Base-by-base conservation (phyloP, 2,113 vertebrate species). In the Vombatus ursinus region DNA sequence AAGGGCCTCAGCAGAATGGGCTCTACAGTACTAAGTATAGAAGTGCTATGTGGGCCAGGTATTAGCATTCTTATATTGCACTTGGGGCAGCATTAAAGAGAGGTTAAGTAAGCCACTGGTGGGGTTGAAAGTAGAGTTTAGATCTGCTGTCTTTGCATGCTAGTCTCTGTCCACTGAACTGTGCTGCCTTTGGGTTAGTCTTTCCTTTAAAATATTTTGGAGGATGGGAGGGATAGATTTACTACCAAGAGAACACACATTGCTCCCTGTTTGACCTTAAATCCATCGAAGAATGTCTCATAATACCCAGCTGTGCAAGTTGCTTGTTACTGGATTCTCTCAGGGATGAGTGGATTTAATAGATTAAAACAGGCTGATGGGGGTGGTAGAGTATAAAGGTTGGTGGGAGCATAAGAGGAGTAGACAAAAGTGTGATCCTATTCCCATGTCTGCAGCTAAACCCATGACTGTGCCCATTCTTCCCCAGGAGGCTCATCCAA, bases 21-120 rank as follows among this genome's bases (percentile, higher is more conserved):
- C 91, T 96, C 90, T 94, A 47, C n/a, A 44, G n/a, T 44, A 84
- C n/a, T 61, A 92, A 57, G 37, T 47, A 50, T 16, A 93, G 25
- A 22, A 77, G n/a, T 91, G 52, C 50, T 25, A 24, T 49, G 0
- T 11, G 92, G 28, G 44, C 68, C n/a, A 44, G 37, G 23, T 49
- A 23, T 94, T 94, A 90, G 2, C 47, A 22, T 89, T 37, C 68
- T 84, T 44, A 44, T 84, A 22, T 84, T 44, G 68, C n/a, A 44
- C 68, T 8, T 84, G 19, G 68, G 68, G 44, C 68, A 84, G 44
- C 47, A 23, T 3, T 7, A 8, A 23, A n/a, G 92, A 57, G 48
- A 25, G 10, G 61, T 91, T 51, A 25, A 91, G 8, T 49, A 8
- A 25, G 25, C 19, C 50, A 37, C 44, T 6, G 5, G 49, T 92